Evolutionary conservation across 2,797 vertebrate species (phyloP).

Genomic region (Hippopotamyrus pictus): DNA sequence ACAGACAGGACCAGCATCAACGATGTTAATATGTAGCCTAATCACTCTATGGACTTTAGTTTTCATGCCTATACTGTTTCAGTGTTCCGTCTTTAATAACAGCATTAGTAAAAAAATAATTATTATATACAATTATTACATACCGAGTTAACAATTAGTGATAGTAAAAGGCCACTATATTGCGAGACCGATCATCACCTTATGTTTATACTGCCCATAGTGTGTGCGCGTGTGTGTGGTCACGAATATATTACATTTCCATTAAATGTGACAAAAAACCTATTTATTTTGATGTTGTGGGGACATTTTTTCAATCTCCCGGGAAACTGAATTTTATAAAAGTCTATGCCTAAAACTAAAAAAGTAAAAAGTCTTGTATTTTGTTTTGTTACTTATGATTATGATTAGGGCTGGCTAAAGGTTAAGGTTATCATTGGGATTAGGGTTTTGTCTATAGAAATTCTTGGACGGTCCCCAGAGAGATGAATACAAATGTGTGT

Average conservation of each 20-base stretch:
- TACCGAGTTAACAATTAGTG: neutral
- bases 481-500: neutral
- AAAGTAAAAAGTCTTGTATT: neutral
- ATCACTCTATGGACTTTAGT: neutral
- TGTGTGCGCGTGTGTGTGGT: neutral
- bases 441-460: neutral
- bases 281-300: neutral
- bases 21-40: conserved; percentile 14
- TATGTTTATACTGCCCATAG: neutral
- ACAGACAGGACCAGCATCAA: neutral
- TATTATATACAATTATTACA: neutral
- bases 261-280: neutral
- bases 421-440: neutral
- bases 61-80: neutral
- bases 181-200: neutral
- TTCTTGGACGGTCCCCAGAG: neutral
- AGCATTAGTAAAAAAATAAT: neutral
- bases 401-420: neutral
- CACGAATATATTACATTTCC: neutral
- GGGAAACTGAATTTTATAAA: neutral
- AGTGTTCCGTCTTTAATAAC: neutral
- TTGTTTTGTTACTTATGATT: neutral
- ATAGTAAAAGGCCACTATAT: neutral
- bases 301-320: neutral
- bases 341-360: neutral